phyloP scores from a whole-genome alignment of 2,113 vertebrate genomes.

The Sceloporus undulatus region DNA sequence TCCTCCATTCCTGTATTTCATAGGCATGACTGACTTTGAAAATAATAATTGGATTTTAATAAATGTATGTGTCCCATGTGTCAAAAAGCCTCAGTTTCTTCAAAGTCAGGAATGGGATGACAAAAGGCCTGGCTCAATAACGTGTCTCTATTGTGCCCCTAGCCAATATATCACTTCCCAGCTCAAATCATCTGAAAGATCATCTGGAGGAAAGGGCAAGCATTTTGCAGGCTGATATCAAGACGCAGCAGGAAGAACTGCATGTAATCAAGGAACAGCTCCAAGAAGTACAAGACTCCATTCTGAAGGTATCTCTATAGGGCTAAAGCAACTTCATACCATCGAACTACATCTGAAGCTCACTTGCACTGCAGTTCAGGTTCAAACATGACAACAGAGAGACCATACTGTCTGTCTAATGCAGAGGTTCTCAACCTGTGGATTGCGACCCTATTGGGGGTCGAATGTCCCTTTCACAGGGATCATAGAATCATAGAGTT shows the following conservation, averaged over 20 bases:
- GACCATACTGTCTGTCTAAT: too few relatives aligned
- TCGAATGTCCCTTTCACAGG: too few relatives aligned
- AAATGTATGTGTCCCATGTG: not conserved
- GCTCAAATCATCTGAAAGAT: constrained; percentile 85
- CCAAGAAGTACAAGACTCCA: constrained; percentile 79
- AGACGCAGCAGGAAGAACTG: constrained; percentile 86
- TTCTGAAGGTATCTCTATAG: constrained; percentile 80
- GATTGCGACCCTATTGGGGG: too few relatives aligned
- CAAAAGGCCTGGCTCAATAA: not conserved
- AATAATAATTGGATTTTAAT: not conserved
- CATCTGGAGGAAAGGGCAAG: constrained; percentile 88
- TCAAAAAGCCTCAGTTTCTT: not conserved
- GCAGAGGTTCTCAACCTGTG: too few relatives aligned
- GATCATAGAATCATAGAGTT: too few relatives aligned
- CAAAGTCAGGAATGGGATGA: not conserved
- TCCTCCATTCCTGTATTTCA: too few relatives aligned
- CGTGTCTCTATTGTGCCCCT: not conserved
- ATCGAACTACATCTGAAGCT: too few relatives aligned
- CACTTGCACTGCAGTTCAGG: too few relatives aligned
- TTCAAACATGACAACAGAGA: too few relatives aligned
- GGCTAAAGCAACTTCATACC: not conserved
- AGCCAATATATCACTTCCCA: constrained; percentile 78
- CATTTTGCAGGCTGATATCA: constrained; percentile 87
- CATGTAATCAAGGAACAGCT: constrained; percentile 90
- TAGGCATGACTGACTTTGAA: too few relatives aligned